These are phyloP conservation scores for Antitype chi DNA, from an alignment of 2,888 invertebrate species.

Conservation along the genomic window DNA sequence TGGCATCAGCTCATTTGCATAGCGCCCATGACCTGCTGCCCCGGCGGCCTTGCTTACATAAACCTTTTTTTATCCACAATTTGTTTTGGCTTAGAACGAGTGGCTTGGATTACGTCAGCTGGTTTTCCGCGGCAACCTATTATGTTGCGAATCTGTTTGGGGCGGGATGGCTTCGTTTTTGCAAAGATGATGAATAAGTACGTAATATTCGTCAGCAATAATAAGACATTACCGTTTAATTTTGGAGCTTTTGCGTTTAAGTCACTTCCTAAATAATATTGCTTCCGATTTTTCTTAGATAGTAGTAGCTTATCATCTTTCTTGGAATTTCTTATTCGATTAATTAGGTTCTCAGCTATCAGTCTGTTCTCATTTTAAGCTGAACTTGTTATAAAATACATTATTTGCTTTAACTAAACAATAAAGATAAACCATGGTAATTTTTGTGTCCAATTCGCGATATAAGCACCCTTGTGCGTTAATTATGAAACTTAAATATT, in stretches of 20 bases:
- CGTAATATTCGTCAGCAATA: not conserved
- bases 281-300: not conserved
- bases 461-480: constrained; percentile 46
- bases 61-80: constrained; percentile 69
- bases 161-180: constrained; percentile 17
- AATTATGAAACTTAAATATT: constrained; percentile 54
- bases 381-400: constrained; percentile 10
- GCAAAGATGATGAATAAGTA: not conserved
- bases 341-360: constrained; percentile 38
- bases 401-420: constrained; percentile 17
- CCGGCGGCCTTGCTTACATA: constrained; percentile 77
- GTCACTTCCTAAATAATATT: not conserved
- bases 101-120: constrained; percentile 60
- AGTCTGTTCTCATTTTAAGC: constrained; percentile 26
- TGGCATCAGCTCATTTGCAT: constrained; percentile 84
- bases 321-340: constrained; percentile 23
- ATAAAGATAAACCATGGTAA: constrained; percentile 39
- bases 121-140: constrained; percentile 35
- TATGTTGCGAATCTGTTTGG: constrained; percentile 47
- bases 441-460: constrained; percentile 35
- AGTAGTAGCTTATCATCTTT: not conserved
- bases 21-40: constrained; percentile 85
- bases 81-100: constrained; percentile 63
- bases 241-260: not conserved
- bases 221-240: not conserved